Conservation (phyloP, 2,888 invertebrate species). For the Drosophila eohydei region DNA sequence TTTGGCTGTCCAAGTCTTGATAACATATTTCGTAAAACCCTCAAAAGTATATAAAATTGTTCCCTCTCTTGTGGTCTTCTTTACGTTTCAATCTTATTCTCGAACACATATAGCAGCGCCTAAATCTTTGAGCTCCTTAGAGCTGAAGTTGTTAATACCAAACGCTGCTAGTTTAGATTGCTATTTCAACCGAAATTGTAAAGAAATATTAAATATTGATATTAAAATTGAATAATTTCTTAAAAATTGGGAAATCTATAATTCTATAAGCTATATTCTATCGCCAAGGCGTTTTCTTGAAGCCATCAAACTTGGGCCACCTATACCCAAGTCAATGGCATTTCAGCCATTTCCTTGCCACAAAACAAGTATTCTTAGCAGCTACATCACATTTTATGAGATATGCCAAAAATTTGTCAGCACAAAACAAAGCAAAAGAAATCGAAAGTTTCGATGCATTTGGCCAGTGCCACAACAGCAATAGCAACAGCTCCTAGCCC, state of each 20-base stretch:
- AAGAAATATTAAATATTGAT: too few species aligned
- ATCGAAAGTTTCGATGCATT: constrained; percentile 61
- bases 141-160: too few species aligned
- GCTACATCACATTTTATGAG: constrained; percentile 37
- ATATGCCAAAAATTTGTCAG: constrained; percentile 70
- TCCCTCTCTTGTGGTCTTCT: too few species aligned
- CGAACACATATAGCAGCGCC: too few species aligned
- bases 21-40: too few species aligned
- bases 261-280: neutral
- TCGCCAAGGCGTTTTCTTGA: neutral
- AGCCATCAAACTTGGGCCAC: neutral
- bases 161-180: too few species aligned
- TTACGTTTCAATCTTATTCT: too few species aligned
- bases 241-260: neutral
- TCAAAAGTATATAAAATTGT: too few species aligned
- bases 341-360: constrained; percentile 24
- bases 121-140: too few species aligned
- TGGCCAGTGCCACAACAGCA: neutral
- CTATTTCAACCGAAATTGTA: too few species aligned
- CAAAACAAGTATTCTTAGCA: constrained; percentile 32
- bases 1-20: too few species aligned
- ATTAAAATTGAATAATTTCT: neutral
- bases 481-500: neutral
- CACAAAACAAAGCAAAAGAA: constrained; percentile 46
- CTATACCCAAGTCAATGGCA: constrained; percentile 19